Base-by-base conservation (phyloP, 2,113 vertebrate genomes). In the Mastomys coucha region DNA sequence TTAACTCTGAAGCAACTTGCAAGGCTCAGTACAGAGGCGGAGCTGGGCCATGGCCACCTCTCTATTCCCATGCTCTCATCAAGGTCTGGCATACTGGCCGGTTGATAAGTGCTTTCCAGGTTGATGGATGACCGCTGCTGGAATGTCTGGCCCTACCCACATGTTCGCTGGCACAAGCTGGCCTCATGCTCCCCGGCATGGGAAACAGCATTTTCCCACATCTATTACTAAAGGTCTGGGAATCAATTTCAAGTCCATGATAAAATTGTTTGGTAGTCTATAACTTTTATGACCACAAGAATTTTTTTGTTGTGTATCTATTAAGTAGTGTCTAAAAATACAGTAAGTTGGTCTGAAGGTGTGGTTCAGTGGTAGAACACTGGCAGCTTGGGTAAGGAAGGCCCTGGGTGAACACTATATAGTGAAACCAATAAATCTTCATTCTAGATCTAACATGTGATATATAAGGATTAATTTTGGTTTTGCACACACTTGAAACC, bases 41-140 rank as follows among this genome's bases (percentile, higher is more conserved):
- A 75, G 28, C 77, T 63, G 42, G 78, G 76, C 45, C 1, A 4
- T 24, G 78, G 72, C 91, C 33, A 56, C 72, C 58, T 95, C 87
- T 51, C 33, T 36, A 49, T 93, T 97, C 95, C 87, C 93, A 96
- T 42, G 22, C 78, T 49, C 86, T 96, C 91, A 36, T 88, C 69
- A 91, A 65, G 45, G 63, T 92, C 91, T 97, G 96, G 97, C 91
- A 94, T 24, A 24, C 89, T 36, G 87, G 87, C 78, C 10, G 16
- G 45, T 12, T 89, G 97, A 97, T 95, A 96, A 97, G 53, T 89
- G 93, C 51, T 95, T 96, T 97, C 94, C 93, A 95, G 84, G 58
- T 36, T 84, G 93, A 94, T 88, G 56, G 87, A 89, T 96, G 69
- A 91, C 36, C 94, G 91, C 60, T 45, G 53, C 87, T 97, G 95